phyloP scores from a whole-genome alignment of 1,140 invertebrate species.

The Stegodyphus mimosarum region DNA sequence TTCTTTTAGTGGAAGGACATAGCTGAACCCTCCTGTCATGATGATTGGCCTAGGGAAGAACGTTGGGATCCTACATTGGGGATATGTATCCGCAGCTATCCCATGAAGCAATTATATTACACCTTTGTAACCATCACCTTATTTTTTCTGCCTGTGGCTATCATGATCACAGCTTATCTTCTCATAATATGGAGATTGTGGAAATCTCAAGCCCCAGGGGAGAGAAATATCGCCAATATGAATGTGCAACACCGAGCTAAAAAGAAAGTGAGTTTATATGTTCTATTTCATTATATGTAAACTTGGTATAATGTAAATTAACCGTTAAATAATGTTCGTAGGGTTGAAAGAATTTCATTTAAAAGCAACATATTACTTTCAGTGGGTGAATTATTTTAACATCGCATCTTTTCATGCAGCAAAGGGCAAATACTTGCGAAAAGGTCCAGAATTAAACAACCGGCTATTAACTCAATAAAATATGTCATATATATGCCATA shows the following conservation, averaged over 20 bases:
- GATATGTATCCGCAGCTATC: conserved; percentile 62
- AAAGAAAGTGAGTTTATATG: conserved; percentile 62
- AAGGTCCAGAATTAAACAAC: no score
- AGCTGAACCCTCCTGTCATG: conserved; percentile 60
- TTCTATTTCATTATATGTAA: neutral
- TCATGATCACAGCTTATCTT: conserved; percentile 70
- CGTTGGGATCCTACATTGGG: conserved; percentile 56
- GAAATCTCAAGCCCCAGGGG: conserved; percentile 65
- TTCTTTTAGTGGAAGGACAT: conserved; percentile 63
- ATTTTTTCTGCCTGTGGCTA: conserved; percentile 71
- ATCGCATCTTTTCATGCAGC: no score
- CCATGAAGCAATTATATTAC: conserved; percentile 67
- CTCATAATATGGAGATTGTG: conserved; percentile 69
- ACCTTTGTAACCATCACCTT: conserved; percentile 69
- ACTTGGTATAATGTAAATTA: neutral
- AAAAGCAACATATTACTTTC: no score
- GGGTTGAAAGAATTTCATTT: no score
- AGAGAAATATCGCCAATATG: conserved; percentile 63
- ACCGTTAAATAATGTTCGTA: neutral
- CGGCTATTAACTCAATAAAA: no score
- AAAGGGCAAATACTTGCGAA: no score
- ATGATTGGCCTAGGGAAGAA: conserved; percentile 63
- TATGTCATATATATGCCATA: no score
- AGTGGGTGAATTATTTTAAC: no score
- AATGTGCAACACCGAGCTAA: conserved; percentile 64